A percentile compares a stretch with the other conserved stretches of the same genome.
Evolutionary conservation across 2,113 vertebrate genomes (phyloP).

Genomic region (Sylvietta virens): DNA sequence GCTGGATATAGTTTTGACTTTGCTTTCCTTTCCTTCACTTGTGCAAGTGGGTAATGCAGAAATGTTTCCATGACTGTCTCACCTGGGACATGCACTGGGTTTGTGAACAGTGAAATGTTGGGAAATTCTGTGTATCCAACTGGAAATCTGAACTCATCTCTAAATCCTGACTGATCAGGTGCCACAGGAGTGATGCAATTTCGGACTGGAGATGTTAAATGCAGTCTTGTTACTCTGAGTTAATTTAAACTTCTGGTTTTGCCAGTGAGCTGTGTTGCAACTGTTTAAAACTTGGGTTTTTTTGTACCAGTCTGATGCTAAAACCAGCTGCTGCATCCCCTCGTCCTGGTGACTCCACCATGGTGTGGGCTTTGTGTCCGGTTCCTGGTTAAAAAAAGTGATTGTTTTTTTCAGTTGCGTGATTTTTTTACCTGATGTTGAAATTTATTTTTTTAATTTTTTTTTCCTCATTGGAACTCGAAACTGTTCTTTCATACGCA

Average conservation of each 20-base stretch:
- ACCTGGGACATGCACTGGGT: neutral
- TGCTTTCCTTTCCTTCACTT: neutral
- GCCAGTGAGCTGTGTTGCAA: neutral
- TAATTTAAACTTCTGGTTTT: neutral
- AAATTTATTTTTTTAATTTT: constrained; percentile 53
- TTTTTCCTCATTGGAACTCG: constrained; percentile 19
- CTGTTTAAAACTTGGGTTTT: neutral
- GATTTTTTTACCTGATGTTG: constrained; percentile 40
- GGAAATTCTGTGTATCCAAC: neutral
- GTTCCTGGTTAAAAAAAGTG: neutral
- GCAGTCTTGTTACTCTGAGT: neutral
- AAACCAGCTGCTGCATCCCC: neutral
- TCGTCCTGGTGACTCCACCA: neutral
- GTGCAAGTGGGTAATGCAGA: neutral
- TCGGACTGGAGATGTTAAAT: neutral
- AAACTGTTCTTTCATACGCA: constrained; percentile 42
- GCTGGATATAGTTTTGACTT: neutral
- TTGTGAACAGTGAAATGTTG: neutral
- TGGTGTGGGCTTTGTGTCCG: neutral
- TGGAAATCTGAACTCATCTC: neutral
- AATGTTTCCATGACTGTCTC: neutral
- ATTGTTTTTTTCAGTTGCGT: neutral
- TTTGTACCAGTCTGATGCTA: neutral
- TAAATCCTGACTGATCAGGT: neutral
- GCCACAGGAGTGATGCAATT: neutral